A percentile compares a stretch with the other conserved stretches of the same genome.
Evolutionary conservation across 2,797 vertebrate genomes (phyloP).

Genomic region (Leptoclinus maculatus): DNA sequence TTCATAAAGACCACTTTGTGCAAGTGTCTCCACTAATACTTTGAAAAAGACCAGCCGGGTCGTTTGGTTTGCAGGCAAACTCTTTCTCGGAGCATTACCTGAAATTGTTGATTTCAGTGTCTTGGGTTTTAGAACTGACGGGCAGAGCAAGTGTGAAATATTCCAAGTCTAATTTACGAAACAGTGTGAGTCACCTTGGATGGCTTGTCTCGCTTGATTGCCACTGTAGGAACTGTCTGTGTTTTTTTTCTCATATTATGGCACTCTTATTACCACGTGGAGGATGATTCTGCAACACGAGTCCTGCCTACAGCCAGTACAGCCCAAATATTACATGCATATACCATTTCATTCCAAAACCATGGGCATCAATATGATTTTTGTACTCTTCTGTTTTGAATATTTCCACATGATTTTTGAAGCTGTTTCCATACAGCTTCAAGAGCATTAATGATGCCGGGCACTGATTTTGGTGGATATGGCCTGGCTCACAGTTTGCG

Average conservation of each 20-base stretch:
- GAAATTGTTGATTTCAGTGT: conserved; percentile 34
- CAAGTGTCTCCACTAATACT: conserved; percentile 14
- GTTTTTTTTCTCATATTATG: conserved; percentile 34
- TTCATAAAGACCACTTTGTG: conserved; percentile 40
- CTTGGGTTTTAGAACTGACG: conserved; percentile 49
- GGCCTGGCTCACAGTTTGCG: neutral
- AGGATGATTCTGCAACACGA: conserved; percentile 42
- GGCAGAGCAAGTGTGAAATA: conserved; percentile 57
- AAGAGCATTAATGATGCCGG: neutral
- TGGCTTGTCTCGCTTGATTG: conserved; percentile 56
- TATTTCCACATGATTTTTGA: conserved; percentile 1
- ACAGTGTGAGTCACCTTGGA: conserved; percentile 70
- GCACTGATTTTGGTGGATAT: conserved; percentile 23
- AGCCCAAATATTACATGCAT: neutral
- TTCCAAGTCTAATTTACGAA: conserved; percentile 62
- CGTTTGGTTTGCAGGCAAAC: conserved; percentile 34
- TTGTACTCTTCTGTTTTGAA: neutral
- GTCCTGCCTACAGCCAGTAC: neutral
- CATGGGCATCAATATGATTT: neutral
- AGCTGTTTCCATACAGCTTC: conserved; percentile 2
- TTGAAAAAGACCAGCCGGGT: conserved; percentile 12
- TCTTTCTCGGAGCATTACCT: conserved; percentile 6
- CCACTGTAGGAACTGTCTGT: conserved; percentile 53
- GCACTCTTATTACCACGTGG: conserved; percentile 30
- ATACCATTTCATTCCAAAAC: neutral